Conservation (phyloP, 2,888 invertebrate species). For the Perizoma flavofasciatum region DNA sequence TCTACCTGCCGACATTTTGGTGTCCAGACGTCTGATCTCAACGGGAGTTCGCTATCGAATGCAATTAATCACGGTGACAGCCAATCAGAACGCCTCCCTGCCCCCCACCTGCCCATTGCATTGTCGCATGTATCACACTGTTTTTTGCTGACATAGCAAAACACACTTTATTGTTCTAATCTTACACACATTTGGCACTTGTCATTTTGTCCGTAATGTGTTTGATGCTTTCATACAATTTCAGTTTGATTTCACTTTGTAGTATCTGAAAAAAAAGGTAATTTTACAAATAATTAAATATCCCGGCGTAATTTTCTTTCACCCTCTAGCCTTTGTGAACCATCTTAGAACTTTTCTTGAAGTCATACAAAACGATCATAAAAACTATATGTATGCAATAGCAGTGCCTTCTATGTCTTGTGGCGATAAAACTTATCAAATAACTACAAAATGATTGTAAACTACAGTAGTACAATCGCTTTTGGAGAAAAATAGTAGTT, state of each 20-base stretch:
- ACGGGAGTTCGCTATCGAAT: conserved; percentile 52
- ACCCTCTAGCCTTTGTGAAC: no score
- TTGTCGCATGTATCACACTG: conserved; percentile 63
- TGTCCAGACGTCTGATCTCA: conserved; percentile 49
- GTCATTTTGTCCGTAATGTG: conserved; percentile 16
- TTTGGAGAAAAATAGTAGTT: no score
- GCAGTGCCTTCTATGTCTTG: no score
- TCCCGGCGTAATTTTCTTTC: no score
- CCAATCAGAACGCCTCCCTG: conserved; percentile 49
- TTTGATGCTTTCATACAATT: conserved; percentile 11
- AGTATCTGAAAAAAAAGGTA: conserved; percentile 15
- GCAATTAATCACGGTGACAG: conserved; percentile 54
- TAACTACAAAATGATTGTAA: no score
- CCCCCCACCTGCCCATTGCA: conserved; percentile 77
- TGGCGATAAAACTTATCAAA: no score
- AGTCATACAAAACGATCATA: no score
- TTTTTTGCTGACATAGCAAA: conserved; percentile 68
- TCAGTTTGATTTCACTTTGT: not conserved
- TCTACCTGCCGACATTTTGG: conserved; percentile 78
- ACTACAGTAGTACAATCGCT: no score
- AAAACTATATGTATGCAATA: no score
- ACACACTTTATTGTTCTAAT: conserved; percentile 34
- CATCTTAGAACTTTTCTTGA: no score
- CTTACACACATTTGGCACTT: conserved; percentile 20
- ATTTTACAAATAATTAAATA: not conserved